Percentiles rank a stretch among this genome's conserved stretches.
Evolutionary conservation across 1,140 invertebrate genomes (phyloP).

Genomic region (Lasioglossum albipes): DNA sequence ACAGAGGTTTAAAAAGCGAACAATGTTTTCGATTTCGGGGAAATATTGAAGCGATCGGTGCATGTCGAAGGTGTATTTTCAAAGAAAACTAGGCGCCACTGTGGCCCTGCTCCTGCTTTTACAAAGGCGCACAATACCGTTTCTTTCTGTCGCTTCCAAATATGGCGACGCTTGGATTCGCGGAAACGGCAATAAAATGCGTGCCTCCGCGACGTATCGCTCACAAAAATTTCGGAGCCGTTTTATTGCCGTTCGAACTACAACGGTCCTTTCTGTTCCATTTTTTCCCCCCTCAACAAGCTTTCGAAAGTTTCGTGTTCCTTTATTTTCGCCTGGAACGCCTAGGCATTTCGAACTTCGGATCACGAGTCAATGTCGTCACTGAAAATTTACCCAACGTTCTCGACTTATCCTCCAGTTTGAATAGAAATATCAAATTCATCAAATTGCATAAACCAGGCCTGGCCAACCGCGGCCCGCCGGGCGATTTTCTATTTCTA

Average conservation of each 20-base stretch:
- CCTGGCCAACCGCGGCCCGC: too few relatives aligned
- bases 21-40: neutral
- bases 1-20: too few relatives aligned
- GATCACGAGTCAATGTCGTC: too few relatives aligned
- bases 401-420: too few relatives aligned
- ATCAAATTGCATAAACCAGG: too few relatives aligned
- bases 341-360: too few relatives aligned
- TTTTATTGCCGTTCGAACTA: conserved; percentile 10
- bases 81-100: neutral
- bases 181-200: conserved; percentile 19
- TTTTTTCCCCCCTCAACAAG: neutral
- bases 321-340: neutral
- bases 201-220: neutral
- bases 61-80: neutral
- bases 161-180: conserved; percentile 5
- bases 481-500: too few relatives aligned
- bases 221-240: conserved; percentile 5
- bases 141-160: conserved; percentile 9
- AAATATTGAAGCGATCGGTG: neutral
- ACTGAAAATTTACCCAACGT: too few relatives aligned
- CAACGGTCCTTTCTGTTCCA: conserved; percentile 1
- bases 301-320: neutral
- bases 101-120: neutral
- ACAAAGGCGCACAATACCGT: conserved; percentile 4
- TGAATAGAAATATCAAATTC: too few relatives aligned